phyloP scores from a whole-genome alignment of 2,113 vertebrate species.

The Dasyornis broadbenti region DNA sequence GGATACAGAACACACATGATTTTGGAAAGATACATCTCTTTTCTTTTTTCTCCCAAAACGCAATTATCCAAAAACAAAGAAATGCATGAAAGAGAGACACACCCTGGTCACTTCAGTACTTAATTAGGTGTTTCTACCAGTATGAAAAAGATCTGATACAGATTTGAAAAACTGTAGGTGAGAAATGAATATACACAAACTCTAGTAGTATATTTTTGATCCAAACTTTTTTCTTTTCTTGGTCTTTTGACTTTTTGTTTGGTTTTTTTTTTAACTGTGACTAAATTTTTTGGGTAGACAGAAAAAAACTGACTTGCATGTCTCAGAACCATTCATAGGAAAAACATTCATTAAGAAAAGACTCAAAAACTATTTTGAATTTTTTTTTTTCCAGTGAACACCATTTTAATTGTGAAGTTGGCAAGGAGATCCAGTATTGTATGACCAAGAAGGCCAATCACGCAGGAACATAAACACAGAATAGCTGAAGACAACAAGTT shows the following conservation, averaged over 20 bases:
- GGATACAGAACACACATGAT: not conserved
- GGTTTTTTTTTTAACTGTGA: accelerated
- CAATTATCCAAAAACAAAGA: not conserved
- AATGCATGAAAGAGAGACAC: not conserved
- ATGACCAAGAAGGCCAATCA: not conserved
- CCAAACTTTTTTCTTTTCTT: not conserved
- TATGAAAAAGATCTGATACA: not conserved
- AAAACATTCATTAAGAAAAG: not conserved
- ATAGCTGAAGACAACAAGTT: not conserved
- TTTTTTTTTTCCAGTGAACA: not conserved
- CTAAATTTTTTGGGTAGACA: not conserved
- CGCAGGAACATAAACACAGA: not conserved
- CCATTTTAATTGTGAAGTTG: not conserved
- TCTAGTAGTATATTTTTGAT: not conserved
- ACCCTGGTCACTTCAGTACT: not conserved
- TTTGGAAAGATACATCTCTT: not conserved
- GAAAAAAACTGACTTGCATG: not conserved
- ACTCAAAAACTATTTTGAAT: not conserved
- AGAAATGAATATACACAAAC: not conserved
- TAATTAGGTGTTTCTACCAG: not conserved
- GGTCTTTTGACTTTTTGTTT: not conserved
- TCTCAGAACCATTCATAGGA: not conserved
- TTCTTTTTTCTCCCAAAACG: not conserved
- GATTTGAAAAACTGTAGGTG: not conserved
- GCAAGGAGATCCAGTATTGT: not conserved